These are phyloP conservation scores for Astur gentilis DNA, from an alignment of 2,113 vertebrate genomes.

Conservation along the genomic window DNA sequence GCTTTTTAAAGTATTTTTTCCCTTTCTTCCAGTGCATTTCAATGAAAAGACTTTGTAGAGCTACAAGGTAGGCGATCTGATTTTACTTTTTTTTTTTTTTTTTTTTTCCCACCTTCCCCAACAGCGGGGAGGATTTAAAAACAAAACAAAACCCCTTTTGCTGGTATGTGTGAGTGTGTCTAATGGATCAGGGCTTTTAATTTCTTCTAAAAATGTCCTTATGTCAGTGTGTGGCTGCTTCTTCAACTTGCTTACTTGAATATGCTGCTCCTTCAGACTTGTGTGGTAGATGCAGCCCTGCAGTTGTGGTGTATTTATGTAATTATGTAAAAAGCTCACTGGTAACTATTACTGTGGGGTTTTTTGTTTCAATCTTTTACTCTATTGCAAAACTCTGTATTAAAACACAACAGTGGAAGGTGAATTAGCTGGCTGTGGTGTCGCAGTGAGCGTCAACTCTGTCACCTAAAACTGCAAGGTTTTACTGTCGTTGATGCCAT, in stretches of 20 bases:
- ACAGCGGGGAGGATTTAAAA: neutral
- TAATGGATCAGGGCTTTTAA: neutral
- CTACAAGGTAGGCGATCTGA: neutral
- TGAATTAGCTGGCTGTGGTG: neutral
- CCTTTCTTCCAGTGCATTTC: neutral
- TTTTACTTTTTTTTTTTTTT: neutral
- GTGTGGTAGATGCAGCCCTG: neutral
- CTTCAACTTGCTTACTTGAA: neutral
- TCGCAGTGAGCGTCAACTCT: neutral
- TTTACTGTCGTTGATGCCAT: neutral
- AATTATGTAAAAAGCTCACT: neutral
- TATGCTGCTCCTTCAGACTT: neutral
- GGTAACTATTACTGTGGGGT: neutral
- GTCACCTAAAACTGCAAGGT: neutral
- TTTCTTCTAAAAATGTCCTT: neutral
- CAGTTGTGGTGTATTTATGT: neutral
- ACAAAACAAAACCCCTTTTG: rapidly evolving
- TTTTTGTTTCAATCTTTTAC: neutral
- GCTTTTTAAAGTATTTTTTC: neutral
- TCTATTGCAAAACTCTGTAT: neutral
- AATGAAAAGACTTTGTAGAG: neutral
- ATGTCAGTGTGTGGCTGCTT: neutral
- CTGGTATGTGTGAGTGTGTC: neutral
- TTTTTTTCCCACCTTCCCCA: neutral
- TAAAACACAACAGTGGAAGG: neutral